Evolutionary conservation across 2,888 invertebrate species (phyloP).

Genomic region (Amiota communis): DNA sequence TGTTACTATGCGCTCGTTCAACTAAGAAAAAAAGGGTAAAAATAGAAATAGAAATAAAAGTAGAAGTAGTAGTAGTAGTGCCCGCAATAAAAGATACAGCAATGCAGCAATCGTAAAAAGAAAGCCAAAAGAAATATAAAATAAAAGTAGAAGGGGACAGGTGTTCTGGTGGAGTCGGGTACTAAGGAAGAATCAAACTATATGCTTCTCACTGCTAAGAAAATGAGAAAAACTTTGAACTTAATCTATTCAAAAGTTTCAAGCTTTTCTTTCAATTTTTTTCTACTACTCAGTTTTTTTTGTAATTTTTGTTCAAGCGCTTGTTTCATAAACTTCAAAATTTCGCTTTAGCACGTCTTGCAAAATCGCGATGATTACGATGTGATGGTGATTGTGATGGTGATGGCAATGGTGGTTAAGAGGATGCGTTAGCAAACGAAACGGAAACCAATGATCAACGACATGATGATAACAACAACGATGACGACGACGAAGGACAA

Average conservation of each 20-base stretch:
- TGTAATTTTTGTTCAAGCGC: slow-evolving; percentile 18
- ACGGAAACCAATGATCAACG: slow-evolving; percentile 68
- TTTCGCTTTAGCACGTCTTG: slow-evolving; percentile 63
- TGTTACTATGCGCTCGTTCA: slow-evolving; percentile 10
- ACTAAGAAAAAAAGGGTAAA: not conserved
- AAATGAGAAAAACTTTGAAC: slow-evolving; percentile 67
- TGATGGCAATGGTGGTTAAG: slow-evolving; percentile 16
- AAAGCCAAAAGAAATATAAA: slow-evolving; percentile 41
- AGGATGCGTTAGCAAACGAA: slow-evolving; percentile 41
- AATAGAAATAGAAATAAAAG: no score
- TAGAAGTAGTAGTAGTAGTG: no score
- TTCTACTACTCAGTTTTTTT: slow-evolving; percentile 18
- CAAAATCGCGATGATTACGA: slow-evolving; percentile 32
- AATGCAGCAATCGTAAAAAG: slow-evolving; percentile 23
- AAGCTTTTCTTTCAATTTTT: slow-evolving; percentile 39
- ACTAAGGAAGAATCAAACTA: slow-evolving; percentile 36
- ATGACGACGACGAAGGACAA: slow-evolving; percentile 30
- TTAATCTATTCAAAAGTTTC: slow-evolving; percentile 68
- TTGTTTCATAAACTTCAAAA: slow-evolving; percentile 69
- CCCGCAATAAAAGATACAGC: slow-evolving; percentile 30
- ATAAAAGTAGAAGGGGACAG: no score
- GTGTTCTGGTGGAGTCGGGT: no score
- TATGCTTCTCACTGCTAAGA: slow-evolving; percentile 52
- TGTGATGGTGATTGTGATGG: not conserved
- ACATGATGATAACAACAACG: slow-evolving; percentile 43